phyloP scores from a whole-genome alignment of 2,113 vertebrate genomes.

The Mus spicilegus region DNA sequence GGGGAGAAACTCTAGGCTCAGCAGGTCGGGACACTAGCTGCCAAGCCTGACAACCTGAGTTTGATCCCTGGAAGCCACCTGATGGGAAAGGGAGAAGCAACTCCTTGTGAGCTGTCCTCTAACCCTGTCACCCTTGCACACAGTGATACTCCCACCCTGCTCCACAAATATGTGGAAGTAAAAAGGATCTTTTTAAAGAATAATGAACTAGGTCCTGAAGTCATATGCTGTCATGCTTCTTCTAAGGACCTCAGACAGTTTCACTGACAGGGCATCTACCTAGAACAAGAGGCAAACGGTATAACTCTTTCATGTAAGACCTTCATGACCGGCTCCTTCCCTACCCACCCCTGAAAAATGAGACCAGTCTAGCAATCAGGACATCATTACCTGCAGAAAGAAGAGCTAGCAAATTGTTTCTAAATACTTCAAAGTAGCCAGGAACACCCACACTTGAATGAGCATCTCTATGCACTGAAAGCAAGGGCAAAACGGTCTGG shows the following conservation, averaged over 20 bases:
- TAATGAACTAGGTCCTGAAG: neutral
- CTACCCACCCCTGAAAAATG: neutral
- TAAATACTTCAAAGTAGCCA: neutral
- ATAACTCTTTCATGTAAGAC: neutral
- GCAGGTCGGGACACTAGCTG: neutral
- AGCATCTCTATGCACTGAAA: neutral
- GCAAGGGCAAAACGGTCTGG: neutral
- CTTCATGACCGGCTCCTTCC: neutral
- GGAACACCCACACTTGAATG: neutral
- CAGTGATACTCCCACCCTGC: neutral
- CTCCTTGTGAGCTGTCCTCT: neutral
- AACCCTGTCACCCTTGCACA: no score
- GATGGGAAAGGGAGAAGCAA: neutral
- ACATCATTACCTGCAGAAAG: neutral
- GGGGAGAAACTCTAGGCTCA: no score
- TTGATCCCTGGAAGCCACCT: neutral
- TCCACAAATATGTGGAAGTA: neutral
- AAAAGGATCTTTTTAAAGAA: no score
- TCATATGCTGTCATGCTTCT: conserved; percentile 18
- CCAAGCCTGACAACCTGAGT: neutral
- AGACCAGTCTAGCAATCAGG: neutral
- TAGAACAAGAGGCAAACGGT: neutral
- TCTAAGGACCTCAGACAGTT: neutral
- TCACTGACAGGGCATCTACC: neutral
- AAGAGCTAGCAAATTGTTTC: neutral